Evolutionary conservation across 2,113 vertebrate species (phyloP), one percentile per base, ranked within the genome.

Genomic region (Lutjanus erythropterus): DNA sequence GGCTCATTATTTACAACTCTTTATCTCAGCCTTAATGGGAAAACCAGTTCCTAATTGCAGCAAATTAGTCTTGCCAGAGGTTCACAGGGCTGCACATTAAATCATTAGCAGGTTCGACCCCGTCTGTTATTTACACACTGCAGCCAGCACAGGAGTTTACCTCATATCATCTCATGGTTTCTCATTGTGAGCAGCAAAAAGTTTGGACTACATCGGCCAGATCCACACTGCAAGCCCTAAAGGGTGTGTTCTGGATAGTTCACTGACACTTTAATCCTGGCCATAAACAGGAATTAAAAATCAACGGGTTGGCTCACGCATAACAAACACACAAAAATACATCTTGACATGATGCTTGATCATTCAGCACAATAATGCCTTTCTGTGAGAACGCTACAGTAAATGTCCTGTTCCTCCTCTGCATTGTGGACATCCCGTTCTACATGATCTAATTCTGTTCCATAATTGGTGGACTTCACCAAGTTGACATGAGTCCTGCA

Each of bases 1-100:
- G 60, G 47, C 46, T 87, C 81, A 23, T 89, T 91, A 89, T 92
- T 92, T 91, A 88, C 85, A 77, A 80, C 78, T 59, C 66, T 84
- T 86, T 91, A 88, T 86, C 74, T 67, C 61, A 16, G 16, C 21
- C 68, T 76, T 85, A 84, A 91, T 78, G 76, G 49, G 77, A 86
- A 84, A 82, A 78, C 42, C 49, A 79, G 74, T 53, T 71, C 81
- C 49, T 86, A 90, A 93, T 89, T 89, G 83, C 80, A 76, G 56
- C 77, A 79, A 90, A 90, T 89, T 78, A 88, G 83, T 79, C 71
- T 69, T 65, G 9, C 72, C 74, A 75, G 39, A 81, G 66, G 66
- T 84, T 87, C 53, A 65, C n/a, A 44, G 65, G 50, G 68, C 69
- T 62, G 50, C 68, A 68, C 21, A 31, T 79, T 83, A 75, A 88